phyloP scores from a whole-genome alignment of 2,888 invertebrate genomes.

The Conus canariensis region DNA sequence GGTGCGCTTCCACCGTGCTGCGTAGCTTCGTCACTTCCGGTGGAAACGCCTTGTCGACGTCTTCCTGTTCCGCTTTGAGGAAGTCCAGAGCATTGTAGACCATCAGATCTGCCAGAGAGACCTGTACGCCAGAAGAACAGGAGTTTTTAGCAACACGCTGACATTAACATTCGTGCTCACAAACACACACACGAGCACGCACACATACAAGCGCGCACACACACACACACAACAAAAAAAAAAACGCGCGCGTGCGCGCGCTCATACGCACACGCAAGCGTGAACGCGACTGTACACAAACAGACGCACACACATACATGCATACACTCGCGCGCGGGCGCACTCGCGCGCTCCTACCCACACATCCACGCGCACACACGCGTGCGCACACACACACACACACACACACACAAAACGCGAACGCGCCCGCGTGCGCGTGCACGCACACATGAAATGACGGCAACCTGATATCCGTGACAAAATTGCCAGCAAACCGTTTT shows the following conservation, averaged over 20 bases:
- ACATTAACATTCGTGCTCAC: too few relatives aligned
- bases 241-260: too few relatives aligned
- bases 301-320: not conserved
- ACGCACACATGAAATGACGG: not conserved
- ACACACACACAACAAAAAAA: too few relatives aligned
- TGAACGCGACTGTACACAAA: too few relatives aligned
- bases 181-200: too few relatives aligned
- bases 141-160: too few relatives aligned
- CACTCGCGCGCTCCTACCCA: not conserved
- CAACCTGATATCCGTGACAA: too few relatives aligned
- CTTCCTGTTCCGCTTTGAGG: constrained; percentile 2
- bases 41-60: constrained; percentile 1
- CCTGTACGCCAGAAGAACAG: not conserved
- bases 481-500: too few relatives aligned
- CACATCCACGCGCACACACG: too few relatives aligned
- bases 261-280: too few relatives aligned
- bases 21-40: constrained; percentile 34
- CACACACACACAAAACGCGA: not conserved
- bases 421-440: not conserved
- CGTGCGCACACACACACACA: not conserved
- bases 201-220: too few relatives aligned
- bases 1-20: constrained; percentile 24
- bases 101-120: constrained; percentile 37
- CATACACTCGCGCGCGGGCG: not conserved
- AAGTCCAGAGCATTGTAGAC: constrained; percentile 32